These are phyloP conservation scores for Heteractis magnifica DNA, from an alignment of 92 coral and sea anemone species.

Conservation along the genomic window DNA sequence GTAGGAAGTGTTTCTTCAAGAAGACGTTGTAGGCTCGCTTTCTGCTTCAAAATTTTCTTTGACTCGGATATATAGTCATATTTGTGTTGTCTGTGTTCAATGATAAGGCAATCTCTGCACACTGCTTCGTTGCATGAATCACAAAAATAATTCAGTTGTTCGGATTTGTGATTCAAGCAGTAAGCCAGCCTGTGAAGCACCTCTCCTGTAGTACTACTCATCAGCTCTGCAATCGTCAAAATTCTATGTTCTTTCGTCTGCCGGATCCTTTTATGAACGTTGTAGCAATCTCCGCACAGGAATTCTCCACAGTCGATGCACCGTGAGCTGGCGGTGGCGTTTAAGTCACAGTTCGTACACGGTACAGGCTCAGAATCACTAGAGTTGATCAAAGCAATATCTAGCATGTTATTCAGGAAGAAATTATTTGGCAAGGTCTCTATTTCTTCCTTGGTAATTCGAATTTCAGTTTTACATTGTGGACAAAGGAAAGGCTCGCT, in stretches of 20 bases:
- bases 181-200: constrained; percentile 79
- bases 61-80: constrained; percentile 83
- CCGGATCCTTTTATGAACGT: constrained; percentile 79
- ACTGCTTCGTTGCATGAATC: constrained; percentile 85
- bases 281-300: constrained; percentile 84
- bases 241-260: constrained; percentile 92
- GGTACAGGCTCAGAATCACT: constrained; percentile 72
- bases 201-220: constrained; percentile 78
- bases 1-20: constrained; percentile 50
- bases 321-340: constrained; percentile 68
- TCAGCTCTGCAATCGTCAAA: constrained; percentile 74
- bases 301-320: constrained; percentile 95
- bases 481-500: constrained; percentile 70
- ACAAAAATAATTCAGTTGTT: constrained; percentile 82
- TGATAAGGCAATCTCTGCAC: constrained; percentile 87
- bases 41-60: constrained; percentile 72
- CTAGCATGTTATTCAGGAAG: constrained; percentile 83
- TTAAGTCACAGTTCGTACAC: constrained; percentile 85
- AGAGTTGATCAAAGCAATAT: constrained; percentile 75
- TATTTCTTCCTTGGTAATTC: constrained; percentile 51
- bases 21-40: constrained; percentile 52
- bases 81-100: constrained; percentile 89
- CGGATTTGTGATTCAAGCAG: constrained; percentile 76
- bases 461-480: constrained; percentile 76
- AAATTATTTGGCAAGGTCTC: constrained; percentile 67